Conservation (phyloP, 1,140 invertebrate species). For the Wiebesia pumilae region DNA sequence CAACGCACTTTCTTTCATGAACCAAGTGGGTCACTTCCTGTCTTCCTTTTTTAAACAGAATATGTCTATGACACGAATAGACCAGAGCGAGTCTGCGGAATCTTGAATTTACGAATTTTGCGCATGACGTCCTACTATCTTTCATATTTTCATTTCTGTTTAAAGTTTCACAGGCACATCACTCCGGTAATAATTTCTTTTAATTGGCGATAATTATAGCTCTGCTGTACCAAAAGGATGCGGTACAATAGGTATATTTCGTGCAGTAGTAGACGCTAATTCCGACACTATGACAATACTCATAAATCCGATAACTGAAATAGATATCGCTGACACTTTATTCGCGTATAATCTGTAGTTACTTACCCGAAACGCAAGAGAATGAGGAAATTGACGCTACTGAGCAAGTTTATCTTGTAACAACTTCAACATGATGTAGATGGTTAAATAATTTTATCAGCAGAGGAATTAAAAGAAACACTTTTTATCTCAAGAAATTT, state of each 20-base stretch:
- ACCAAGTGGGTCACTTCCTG: constrained; percentile 1
- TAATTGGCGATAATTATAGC: too few species aligned
- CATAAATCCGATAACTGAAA: not conserved
- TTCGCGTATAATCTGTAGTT: not conserved
- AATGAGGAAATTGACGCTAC: too few species aligned
- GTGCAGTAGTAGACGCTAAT: not conserved
- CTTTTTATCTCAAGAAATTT: not conserved
- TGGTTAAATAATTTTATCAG: too few species aligned
- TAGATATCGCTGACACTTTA: not conserved
- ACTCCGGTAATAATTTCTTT: too few species aligned
- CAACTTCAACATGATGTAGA: too few species aligned
- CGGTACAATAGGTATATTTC: too few species aligned
- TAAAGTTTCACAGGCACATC: too few species aligned
- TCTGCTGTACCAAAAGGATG: not conserved
- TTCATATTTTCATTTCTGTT: too few species aligned
- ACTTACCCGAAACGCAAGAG: not conserved
- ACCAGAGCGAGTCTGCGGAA: not conserved
- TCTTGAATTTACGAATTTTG: not conserved
- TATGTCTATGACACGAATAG: too few species aligned
- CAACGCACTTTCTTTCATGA: not conserved
- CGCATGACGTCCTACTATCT: too few species aligned
- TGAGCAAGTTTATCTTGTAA: too few species aligned
- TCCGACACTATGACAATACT: not conserved
- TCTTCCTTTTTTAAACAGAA: not conserved
- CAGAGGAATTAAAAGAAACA: not conserved